Base-by-base conservation (phyloP, 1,140 invertebrate genomes). In the Pogonus chalceus region DNA sequence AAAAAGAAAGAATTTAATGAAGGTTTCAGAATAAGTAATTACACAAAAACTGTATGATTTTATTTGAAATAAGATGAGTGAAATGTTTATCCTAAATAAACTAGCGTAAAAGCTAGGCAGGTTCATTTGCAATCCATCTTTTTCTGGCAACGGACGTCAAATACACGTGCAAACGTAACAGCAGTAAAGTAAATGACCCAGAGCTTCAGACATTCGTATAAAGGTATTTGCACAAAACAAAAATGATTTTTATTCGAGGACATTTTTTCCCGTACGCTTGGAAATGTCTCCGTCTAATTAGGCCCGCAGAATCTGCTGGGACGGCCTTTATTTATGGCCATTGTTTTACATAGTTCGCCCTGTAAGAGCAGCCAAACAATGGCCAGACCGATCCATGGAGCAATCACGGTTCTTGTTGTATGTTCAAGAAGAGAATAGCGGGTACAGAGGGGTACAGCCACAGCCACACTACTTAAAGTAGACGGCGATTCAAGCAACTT, bases 311-410 rank as follows among this genome's bases (percentile, higher is more conserved):
- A 12, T 43, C 37, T 43, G 37, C 37, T 9, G 9, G 37, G 18
- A 18, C 18, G 18, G 37, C 18, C 18, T 43, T 43, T 43, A 43
- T 43, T 43, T 43, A 43, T 43, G 37, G 18, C 37, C 18, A 43
- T 18, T 43, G 37, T 43, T 43, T 43, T 43, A 43, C 37, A 43
- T 43, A 43, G 37, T 43, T 43, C 18, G 37, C 18, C 18, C 37
- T 43, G 9, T 18, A 43, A 16, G 7, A 43, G 18, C 37, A 16
- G 18, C 18, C 3, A 18, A 43, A 43, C 37, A 43, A 43, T 43
- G 37, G 37, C 7, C 37, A 10, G 14, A 14, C 26, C 7, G 26
- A 14, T 31, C 4, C 26, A 31, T 31, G 26, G 26, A 31, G 26
- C 14, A n/a, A n/a, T n/a, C 7, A 7, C 26, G 26, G 26, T 14